Conservation (phyloP, 2,113 vertebrate species). For the Podiceps cristatus region DNA sequence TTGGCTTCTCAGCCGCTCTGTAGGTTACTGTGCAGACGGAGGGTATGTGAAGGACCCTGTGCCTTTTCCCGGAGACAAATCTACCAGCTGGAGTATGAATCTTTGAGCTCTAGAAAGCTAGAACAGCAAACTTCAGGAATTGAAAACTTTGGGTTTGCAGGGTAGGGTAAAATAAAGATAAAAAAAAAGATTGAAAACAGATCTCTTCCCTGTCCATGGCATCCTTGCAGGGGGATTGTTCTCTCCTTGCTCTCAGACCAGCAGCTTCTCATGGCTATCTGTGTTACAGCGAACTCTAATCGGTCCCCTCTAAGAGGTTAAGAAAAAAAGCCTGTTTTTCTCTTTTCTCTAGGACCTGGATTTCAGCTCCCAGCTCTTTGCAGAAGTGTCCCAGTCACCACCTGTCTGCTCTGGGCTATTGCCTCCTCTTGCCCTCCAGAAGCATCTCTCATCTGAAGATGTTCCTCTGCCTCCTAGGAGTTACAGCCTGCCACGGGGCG, state of each 20-base stretch:
- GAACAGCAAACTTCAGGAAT: neutral
- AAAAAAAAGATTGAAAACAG: neutral
- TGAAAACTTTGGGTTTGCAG: neutral
- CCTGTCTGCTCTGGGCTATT: accelerated
- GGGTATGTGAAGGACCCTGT: neutral
- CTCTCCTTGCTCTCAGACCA: neutral
- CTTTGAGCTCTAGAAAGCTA: neutral
- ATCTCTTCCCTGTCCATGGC: neutral
- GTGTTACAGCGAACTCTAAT: neutral
- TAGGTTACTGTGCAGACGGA: neutral
- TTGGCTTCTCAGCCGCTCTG: neutral
- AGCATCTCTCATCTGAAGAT: neutral
- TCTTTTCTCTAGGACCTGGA: neutral
- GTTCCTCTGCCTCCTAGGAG: neutral
- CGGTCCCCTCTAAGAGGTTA: neutral
- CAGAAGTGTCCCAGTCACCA: accelerated
- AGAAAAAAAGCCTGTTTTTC: neutral
- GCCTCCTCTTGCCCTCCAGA: neutral
- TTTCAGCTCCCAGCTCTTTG: neutral
- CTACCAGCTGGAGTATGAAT: neutral
- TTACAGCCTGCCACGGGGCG: neutral
- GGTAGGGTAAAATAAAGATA: neutral
- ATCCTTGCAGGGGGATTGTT: neutral
- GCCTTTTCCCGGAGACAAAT: neutral
- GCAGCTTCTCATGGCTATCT: neutral